phyloP scores from a whole-genome alignment of 2,888 invertebrate species.

The Stenurella melanura region DNA sequence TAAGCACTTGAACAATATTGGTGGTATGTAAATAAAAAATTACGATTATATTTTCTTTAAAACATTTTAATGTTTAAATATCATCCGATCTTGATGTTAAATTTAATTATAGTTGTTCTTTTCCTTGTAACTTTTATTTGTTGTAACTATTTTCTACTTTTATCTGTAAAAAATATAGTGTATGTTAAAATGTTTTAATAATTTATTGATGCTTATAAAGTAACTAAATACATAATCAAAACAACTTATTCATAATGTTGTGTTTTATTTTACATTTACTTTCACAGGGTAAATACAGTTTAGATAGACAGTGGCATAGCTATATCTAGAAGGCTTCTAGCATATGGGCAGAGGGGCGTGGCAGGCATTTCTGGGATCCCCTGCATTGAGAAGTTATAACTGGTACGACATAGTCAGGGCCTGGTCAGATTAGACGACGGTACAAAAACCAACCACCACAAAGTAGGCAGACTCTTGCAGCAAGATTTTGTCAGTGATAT shows the following conservation, averaged over 20 bases:
- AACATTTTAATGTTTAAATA: slow-evolving; percentile 58
- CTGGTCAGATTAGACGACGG: no score
- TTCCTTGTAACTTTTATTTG: slow-evolving; percentile 55
- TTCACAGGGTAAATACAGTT: no score
- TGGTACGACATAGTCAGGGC: no score
- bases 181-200: slow-evolving; percentile 67
- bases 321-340: no score
- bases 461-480: no score
- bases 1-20: slow-evolving; percentile 66
- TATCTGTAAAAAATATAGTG: slow-evolving; percentile 61
- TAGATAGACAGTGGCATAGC: no score
- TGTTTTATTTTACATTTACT: slow-evolving; percentile 18
- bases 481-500: no score
- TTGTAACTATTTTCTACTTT: slow-evolving; percentile 61
- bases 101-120: slow-evolving; percentile 60
- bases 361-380: no score
- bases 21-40: slow-evolving; percentile 64
- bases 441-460: no score
- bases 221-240: slow-evolving; percentile 54
- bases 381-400: no score
- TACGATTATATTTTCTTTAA: slow-evolving; percentile 60
- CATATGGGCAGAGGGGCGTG: no score
- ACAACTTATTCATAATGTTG: slow-evolving; percentile 31
- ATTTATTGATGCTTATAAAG: slow-evolving; percentile 65
- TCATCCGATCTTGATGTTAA: slow-evolving; percentile 64